These are phyloP conservation scores for Callospermophilus lateralis DNA, from an alignment of 2,113 vertebrate species.

Conservation along the genomic window DNA sequence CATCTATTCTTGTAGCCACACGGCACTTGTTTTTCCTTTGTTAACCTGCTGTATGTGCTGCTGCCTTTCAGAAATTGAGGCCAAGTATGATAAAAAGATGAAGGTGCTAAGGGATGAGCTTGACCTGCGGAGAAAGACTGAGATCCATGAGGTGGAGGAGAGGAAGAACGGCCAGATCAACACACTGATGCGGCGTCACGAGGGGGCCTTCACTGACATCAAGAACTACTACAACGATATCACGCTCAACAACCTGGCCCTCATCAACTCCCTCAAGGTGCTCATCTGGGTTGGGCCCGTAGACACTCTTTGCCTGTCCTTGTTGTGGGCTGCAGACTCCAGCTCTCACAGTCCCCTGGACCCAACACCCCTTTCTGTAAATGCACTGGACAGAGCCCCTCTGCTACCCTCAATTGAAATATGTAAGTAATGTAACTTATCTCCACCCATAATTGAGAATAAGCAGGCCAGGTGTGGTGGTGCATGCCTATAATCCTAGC, in stretches of 20 bases:
- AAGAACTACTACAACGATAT: conserved; percentile 91
- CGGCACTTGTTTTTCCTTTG: neutral
- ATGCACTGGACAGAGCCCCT: neutral
- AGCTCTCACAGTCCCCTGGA: neutral
- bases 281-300: neutral
- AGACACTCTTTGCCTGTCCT: neutral
- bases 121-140: conserved; percentile 90
- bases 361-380: no score
- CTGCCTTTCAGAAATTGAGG: conserved; percentile 89
- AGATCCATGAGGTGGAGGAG: conserved; percentile 90
- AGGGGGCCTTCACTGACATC: conserved; percentile 89
- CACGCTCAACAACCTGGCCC: conserved; percentile 88
- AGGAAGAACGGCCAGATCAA: conserved; percentile 92
- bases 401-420: neutral
- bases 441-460: no score
- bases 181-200: conserved; percentile 89
- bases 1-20: neutral
- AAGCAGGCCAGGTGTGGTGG: neutral
- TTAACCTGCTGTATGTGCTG: neutral
- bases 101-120: conserved; percentile 88
- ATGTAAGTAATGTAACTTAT: fast-evolving
- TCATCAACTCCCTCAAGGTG: conserved; percentile 92
- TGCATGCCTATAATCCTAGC: no score
- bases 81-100: conserved; percentile 91
- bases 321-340: no score